phyloP scores from a whole-genome alignment of 2,888 invertebrate species.

The Norana najaformis region DNA sequence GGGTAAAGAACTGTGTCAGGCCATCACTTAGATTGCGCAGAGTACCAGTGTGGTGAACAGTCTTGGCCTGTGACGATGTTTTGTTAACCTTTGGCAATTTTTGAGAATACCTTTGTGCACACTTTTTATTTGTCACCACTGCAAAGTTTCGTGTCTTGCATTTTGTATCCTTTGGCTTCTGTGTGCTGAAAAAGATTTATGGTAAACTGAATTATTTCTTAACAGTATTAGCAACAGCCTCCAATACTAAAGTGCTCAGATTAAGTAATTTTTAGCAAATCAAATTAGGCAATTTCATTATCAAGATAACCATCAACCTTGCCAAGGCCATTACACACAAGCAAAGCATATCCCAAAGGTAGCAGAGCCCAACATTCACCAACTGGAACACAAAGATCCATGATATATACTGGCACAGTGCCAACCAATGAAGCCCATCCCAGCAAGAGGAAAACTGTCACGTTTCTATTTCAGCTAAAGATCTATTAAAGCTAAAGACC shows the following conservation, averaged over 20 bases:
- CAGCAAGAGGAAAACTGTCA: no score
- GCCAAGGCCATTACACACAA: neutral
- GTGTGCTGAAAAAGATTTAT: neutral
- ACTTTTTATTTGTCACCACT: neutral
- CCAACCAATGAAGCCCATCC: no score
- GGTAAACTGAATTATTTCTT: neutral
- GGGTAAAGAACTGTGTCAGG: conserved; percentile 79
- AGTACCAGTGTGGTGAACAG: neutral
- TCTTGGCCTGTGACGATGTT: neutral
- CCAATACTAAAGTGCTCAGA: neutral
- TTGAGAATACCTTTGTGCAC: neutral
- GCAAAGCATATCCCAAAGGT: neutral
- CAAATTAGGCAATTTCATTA: neutral
- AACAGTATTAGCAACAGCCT: neutral
- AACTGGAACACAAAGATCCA: no score
- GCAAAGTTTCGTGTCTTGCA: neutral
- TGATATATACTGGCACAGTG: no score
- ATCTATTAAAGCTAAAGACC: no score
- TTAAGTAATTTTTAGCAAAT: neutral
- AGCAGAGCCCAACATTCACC: no score
- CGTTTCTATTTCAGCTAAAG: no score
- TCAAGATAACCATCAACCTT: neutral
- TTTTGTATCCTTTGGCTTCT: neutral
- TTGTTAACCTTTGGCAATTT: neutral
- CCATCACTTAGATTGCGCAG: conserved; percentile 68